These are phyloP conservation scores for Sturnus vulgaris DNA, from an alignment of 2,113 vertebrate genomes.

Conservation along the genomic window DNA sequence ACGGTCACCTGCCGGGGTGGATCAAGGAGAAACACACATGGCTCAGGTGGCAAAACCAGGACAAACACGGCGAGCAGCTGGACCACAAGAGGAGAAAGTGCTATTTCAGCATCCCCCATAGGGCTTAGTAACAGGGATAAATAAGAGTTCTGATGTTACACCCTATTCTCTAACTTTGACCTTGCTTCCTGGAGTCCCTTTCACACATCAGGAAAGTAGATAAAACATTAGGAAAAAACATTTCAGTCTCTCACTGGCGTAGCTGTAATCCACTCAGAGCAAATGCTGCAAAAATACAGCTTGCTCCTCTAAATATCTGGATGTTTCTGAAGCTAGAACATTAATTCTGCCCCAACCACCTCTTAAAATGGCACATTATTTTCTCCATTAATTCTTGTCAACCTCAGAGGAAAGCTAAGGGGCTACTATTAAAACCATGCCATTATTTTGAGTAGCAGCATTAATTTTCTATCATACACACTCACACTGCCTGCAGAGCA, in stretches of 20 bases:
- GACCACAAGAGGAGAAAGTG: background rate
- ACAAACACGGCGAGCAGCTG: background rate
- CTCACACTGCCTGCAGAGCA: background rate
- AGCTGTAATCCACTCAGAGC: background rate
- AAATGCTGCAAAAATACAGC: background rate
- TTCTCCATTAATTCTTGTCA: background rate
- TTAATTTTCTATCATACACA: background rate
- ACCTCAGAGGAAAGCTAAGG: background rate
- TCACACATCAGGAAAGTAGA: background rate
- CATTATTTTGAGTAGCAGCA: background rate
- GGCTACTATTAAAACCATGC: background rate
- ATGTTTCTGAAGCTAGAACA: background rate
- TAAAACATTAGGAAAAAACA: background rate
- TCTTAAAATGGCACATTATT: background rate
- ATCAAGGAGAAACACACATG: slow-evolving; percentile 39
- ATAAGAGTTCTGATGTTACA: background rate
- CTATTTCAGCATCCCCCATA: background rate
- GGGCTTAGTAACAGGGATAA: background rate
- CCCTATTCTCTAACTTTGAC: background rate
- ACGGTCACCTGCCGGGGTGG: slow-evolving; percentile 56
- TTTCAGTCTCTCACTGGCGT: background rate
- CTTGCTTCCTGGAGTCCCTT: background rate
- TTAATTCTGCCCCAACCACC: background rate
- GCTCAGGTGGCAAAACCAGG: slow-evolving; percentile 7
- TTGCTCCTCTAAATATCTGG: background rate